phyloP scores from a whole-genome alignment of 1,140 invertebrate genomes.

The Nomia melanderi region DNA sequence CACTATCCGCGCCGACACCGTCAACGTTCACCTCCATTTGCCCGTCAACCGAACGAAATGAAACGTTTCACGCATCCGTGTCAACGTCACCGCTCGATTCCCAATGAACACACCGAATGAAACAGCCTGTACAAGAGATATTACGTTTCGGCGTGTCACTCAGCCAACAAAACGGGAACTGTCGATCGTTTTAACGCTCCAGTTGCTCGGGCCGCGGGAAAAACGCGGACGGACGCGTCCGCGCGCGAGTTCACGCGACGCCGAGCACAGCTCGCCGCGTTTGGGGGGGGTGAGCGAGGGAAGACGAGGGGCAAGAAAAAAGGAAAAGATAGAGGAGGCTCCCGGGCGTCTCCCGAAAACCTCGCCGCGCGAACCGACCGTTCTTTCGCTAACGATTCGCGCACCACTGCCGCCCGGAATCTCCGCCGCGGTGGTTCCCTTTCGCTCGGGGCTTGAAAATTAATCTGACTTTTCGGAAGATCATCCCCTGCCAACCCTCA shows the following conservation, averaged over 20 bases:
- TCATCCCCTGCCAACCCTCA: not conserved
- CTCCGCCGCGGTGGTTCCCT: not conserved
- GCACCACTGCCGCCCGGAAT: not conserved
- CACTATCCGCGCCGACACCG: too few species aligned
- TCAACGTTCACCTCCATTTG: too few species aligned
- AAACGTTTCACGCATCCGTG: too few species aligned
- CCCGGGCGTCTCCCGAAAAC: not conserved
- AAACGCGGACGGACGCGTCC: not conserved
- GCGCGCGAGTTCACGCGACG: not conserved
- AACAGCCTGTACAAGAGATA: too few species aligned
- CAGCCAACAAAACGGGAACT: not conserved
- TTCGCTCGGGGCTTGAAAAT: not conserved
- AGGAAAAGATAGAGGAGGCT: too few species aligned
- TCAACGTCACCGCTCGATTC: too few species aligned
- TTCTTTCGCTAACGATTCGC: constrained; percentile 12
- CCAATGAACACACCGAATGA: too few species aligned
- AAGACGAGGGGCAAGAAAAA: not conserved
- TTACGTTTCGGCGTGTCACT: too few species aligned
- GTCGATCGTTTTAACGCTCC: constrained; percentile 6
- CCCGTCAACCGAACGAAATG: too few species aligned
- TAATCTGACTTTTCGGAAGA: constrained; percentile 11
- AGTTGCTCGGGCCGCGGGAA: not conserved
- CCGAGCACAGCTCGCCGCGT: not conserved
- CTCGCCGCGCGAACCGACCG: not conserved
- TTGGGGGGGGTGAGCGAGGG: not conserved